phyloP scores from a whole-genome alignment of 1,140 invertebrate genomes.

The Mya arenaria region DNA sequence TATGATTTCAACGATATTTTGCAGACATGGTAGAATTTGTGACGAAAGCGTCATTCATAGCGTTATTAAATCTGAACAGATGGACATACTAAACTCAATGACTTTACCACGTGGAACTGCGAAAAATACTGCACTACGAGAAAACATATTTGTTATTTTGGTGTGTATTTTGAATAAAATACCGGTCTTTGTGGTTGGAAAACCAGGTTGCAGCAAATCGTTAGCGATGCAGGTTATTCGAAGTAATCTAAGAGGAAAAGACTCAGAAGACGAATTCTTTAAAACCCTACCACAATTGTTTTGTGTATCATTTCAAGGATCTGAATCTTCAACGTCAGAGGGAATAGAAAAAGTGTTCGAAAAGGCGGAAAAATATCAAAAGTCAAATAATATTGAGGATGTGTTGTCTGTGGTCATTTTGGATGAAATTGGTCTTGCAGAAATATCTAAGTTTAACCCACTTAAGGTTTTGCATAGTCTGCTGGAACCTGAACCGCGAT shows the following conservation, averaged over 20 bases:
- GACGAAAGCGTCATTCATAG: not conserved
- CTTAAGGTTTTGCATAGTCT: slow-evolving; percentile 63
- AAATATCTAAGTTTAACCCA: slow-evolving; percentile 59
- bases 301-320: slow-evolving; percentile 68
- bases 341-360: slow-evolving; percentile 65
- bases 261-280: slow-evolving; percentile 64
- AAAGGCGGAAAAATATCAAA: slow-evolving; percentile 58
- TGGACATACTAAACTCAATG: slow-evolving; percentile 52
- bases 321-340: slow-evolving; percentile 66
- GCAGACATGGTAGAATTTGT: slow-evolving; percentile 11
- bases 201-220: slow-evolving; percentile 76
- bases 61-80: slow-evolving; percentile 48
- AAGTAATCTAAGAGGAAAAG: slow-evolving; percentile 69
- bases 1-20: not conserved
- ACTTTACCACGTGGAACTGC: slow-evolving; percentile 49
- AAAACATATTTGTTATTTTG: slow-evolving; percentile 75
- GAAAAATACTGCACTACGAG: slow-evolving; percentile 69
- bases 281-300: slow-evolving; percentile 66
- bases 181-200: slow-evolving; percentile 75
- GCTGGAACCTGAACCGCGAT: slow-evolving; percentile 46
- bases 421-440: slow-evolving; percentile 71
- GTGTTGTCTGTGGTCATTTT: slow-evolving; percentile 68
- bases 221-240: slow-evolving; percentile 70
- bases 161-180: slow-evolving; percentile 72
- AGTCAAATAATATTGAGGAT: slow-evolving; percentile 53